Evolutionary conservation across 2,113 vertebrate genomes (phyloP).

Genomic region (Anthoscopus minutus): DNA sequence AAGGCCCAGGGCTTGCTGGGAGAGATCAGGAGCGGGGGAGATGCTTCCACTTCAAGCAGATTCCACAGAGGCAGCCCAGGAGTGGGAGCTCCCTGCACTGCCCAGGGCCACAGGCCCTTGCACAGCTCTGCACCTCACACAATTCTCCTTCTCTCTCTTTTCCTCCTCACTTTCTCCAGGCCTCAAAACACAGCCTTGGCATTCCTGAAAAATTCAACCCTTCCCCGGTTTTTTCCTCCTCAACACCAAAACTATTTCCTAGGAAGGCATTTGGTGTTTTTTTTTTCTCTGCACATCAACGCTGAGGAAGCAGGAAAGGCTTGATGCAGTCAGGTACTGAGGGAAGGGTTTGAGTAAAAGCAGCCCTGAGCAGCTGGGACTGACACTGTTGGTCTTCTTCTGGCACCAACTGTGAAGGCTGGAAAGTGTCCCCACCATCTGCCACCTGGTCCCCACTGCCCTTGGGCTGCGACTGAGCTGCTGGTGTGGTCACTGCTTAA

Average conservation of each 20-base stretch:
- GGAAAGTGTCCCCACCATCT: neutral
- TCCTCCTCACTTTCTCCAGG: neutral
- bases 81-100: neutral
- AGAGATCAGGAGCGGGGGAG: neutral
- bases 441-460: neutral
- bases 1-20: neutral
- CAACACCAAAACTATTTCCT: neutral
- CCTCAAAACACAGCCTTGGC: neutral
- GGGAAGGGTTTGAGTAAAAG: neutral
- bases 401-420: neutral
- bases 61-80: neutral
- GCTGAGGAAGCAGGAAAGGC: neutral
- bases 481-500: slow-evolving; percentile 8
- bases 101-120: neutral
- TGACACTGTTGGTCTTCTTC: neutral
- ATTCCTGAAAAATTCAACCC: neutral
- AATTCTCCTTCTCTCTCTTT: neutral
- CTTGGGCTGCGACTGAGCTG: neutral
- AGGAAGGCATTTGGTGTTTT: neutral
- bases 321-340: neutral
- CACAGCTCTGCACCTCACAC: neutral
- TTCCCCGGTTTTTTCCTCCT: neutral
- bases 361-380: neutral
- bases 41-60: neutral
- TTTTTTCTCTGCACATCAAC: neutral